Base-by-base conservation (phyloP, 37 sponge, comb jelly and placozoan species). In the Tethya wilhelma region DNA sequence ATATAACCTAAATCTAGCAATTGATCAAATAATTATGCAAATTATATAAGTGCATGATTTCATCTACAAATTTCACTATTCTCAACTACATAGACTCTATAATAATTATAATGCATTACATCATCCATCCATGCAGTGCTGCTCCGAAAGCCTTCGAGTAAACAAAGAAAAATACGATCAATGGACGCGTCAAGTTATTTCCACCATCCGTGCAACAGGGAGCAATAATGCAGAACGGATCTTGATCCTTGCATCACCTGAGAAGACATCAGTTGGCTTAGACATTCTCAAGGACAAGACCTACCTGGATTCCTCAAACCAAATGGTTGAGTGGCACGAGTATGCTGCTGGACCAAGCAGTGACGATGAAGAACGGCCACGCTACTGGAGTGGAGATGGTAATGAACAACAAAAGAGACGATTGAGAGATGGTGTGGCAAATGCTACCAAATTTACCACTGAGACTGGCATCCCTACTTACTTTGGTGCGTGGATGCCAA, bases 361-460 rank as follows among this genome's bases (percentile, higher is more conserved):
- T n/a, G n/a, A n/a, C n/a, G n/a, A n/a, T n/a, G n/a, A n/a, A n/a
- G n/a, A n/a, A n/a, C 11, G 63, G 7, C 63, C 63, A 23, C 63
- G 63, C 6, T 60, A 60, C 63, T 60, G 63, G 63, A 60, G 26
- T 60, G 63, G 63, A 25, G 22, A 60, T n/a, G 63, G 63, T 26
- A 8, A 12, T n/a, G 63, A 60, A n/a, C 25, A 12, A 23, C 26
- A 60, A n/a, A 12, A 23, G 7, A 12, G 28, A n/a, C 26, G 11
- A 12, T 60, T 60, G 63, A n/a, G 7, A 60, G 63, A 60, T 26
- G 20, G 20, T n/a, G 28, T 60, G 25, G 28, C 11, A 60, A 17
- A 8, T 8, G 63, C 63, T n/a, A 23, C 6, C 20, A 23, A 60
- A n/a, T 60, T 60, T 60, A 60, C 63, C 25, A n/a, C 7, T 25